These are phyloP conservation scores for Apantesis nais DNA, from an alignment of 2,888 invertebrate genomes.

Conservation along the genomic window DNA sequence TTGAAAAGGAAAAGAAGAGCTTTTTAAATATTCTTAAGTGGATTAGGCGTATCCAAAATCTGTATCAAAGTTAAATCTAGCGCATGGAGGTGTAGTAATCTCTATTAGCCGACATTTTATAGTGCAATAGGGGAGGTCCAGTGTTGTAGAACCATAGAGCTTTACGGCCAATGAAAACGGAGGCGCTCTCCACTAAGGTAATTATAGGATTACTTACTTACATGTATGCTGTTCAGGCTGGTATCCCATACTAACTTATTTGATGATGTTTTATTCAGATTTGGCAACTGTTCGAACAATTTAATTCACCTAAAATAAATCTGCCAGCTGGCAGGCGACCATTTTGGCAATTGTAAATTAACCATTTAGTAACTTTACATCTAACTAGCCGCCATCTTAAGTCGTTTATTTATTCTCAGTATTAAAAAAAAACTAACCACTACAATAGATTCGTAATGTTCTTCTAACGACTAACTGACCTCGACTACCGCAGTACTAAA, in stretches of 20 bases:
- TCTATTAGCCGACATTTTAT: conserved; percentile 80
- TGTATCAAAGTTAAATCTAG: conserved; percentile 69
- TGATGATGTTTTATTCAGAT: conserved; percentile 26
- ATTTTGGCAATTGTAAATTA: not conserved
- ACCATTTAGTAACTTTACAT: conserved; percentile 47
- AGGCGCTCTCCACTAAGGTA: conserved; percentile 72
- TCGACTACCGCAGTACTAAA: not conserved
- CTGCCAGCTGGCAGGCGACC: conserved; percentile 12
- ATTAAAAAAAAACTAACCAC: not conserved
- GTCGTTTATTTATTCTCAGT: not conserved
- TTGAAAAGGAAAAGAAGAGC: not conserved
- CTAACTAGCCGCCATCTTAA: not conserved
- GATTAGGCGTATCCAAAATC: conserved; percentile 50
- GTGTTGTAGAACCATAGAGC: conserved; percentile 73
- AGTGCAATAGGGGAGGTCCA: conserved; percentile 71
- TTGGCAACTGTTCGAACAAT: conserved; percentile 20
- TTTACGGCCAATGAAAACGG: conserved; percentile 81
- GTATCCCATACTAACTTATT: conserved; percentile 31
- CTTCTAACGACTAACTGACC: not conserved
- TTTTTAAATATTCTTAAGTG: conserved; percentile 26
- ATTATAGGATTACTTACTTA: conserved; percentile 82
- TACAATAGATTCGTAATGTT: not conserved
- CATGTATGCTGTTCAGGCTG: conserved; percentile 54
- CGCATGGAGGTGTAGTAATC: conserved; percentile 73
- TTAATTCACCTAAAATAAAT: conserved; percentile 19